Conservation (phyloP, 2,113 vertebrate species). For the Anoura caudifer region DNA sequence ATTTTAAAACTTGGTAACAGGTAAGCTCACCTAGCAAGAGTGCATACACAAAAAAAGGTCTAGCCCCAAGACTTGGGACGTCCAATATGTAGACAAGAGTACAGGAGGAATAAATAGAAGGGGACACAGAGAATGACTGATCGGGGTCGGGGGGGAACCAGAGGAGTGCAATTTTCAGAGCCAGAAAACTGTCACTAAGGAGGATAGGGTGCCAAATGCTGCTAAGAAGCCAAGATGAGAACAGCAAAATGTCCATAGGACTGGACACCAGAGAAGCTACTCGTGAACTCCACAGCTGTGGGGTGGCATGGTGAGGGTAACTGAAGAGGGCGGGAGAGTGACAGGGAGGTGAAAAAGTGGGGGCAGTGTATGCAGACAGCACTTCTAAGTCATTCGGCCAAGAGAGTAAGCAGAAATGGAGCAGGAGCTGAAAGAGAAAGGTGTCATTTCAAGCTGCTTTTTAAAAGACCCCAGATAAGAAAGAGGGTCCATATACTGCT, state of each 20-base stretch:
- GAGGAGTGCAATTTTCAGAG: neutral
- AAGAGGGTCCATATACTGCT: neutral
- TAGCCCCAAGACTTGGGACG: neutral
- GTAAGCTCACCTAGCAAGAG: neutral
- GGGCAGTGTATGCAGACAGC: neutral
- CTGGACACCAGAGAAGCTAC: neutral
- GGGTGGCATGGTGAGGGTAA: neutral
- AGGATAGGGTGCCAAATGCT: neutral
- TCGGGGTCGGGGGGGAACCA: no score
- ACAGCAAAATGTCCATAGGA: neutral
- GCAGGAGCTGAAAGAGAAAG: neutral
- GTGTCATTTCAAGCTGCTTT: fast-evolving
- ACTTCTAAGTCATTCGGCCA: neutral
- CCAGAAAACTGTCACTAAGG: neutral
- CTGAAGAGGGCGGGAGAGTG: neutral
- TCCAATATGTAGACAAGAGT: neutral
- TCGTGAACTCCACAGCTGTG: neutral
- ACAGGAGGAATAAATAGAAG: neutral
- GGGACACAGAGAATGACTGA: neutral
- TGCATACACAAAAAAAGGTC: neutral
- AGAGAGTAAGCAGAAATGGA: neutral
- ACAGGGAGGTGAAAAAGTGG: neutral
- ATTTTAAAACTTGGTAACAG: neutral
- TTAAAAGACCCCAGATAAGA: neutral
- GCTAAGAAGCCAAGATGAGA: neutral